These are phyloP conservation scores for Parelbella ahira DNA, from an alignment of 2,888 invertebrate genomes.

Conservation along the genomic window DNA sequence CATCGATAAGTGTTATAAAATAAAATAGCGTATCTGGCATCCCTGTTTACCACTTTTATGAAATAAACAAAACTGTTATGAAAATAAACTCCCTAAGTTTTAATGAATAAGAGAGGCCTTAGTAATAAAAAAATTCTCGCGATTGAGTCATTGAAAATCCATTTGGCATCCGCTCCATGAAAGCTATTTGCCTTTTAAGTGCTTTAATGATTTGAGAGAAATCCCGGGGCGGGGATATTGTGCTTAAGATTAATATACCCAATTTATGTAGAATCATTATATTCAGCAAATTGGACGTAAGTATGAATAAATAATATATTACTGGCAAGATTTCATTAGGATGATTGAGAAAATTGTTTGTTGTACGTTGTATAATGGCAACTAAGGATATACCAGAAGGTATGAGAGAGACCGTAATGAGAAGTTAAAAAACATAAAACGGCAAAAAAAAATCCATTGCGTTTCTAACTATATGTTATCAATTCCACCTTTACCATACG, in stretches of 20 bases:
- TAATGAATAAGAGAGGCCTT: neutral
- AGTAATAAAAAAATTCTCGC: conserved; percentile 9
- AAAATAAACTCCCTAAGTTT: conserved; percentile 1
- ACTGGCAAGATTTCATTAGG: conserved; percentile 8
- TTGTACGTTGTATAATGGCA: too few relatives aligned
- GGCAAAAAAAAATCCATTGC: too few relatives aligned
- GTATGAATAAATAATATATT: conserved; percentile 19
- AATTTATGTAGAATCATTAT: conserved; percentile 49
- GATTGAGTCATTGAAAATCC: conserved; percentile 45
- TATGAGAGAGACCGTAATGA: too few relatives aligned
- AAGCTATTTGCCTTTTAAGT: conserved; percentile 64
- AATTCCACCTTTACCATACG: too few relatives aligned
- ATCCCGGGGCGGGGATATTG: conserved; percentile 37
- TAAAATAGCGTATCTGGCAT: too few relatives aligned
- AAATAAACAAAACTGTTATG: too few relatives aligned
- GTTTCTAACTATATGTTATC: too few relatives aligned
- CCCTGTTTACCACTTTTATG: too few relatives aligned
- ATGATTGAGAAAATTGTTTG: too few relatives aligned
- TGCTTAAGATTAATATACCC: conserved; percentile 43
- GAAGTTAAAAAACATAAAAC: too few relatives aligned
- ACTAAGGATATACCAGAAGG: too few relatives aligned
- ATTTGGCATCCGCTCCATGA: conserved; percentile 55
- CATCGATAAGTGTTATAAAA: too few relatives aligned
- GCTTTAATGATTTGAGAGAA: conserved; percentile 65
- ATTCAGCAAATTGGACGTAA: conserved; percentile 31